Conservation (phyloP, 2,888 invertebrate genomes). For the Sialis fuliginosa region DNA sequence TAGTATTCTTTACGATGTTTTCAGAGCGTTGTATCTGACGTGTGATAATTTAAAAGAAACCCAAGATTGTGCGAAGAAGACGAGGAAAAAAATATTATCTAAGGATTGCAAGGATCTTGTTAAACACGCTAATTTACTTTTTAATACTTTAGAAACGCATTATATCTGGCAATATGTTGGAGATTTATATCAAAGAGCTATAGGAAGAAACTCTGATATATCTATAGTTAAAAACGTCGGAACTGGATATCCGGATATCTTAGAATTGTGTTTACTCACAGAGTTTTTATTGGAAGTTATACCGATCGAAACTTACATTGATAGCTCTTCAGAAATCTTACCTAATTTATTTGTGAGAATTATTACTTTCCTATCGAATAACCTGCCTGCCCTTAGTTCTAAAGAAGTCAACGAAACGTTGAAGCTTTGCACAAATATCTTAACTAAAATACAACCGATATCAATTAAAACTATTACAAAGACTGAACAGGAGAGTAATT, state of each 20-base stretch:
- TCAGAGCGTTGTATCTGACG: conserved; percentile 39
- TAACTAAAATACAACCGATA: conserved; percentile 55
- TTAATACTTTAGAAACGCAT: conserved; percentile 66
- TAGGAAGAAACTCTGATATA: conserved; percentile 15
- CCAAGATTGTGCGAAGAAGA: conserved; percentile 19
- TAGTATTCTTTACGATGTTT: conserved; percentile 59
- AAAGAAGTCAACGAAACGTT: conserved; percentile 46
- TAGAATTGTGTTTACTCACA: conserved; percentile 52
- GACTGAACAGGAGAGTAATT: neutral
- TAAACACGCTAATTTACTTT: conserved; percentile 69
- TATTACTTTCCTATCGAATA: conserved; percentile 36
- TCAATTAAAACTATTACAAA: conserved; percentile 19
- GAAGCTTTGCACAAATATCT: conserved; percentile 50
- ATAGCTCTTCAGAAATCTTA: conserved; percentile 58
- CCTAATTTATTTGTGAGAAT: conserved; percentile 58
- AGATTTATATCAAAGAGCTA: conserved; percentile 35
- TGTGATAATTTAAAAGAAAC: conserved; percentile 27
- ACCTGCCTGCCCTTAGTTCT: conserved; percentile 34
- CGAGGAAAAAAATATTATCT: conserved; percentile 17
- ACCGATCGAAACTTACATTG: conserved; percentile 55
- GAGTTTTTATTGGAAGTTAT: conserved; percentile 61
- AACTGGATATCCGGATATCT: conserved; percentile 40
- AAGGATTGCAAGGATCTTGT: conserved; percentile 45
- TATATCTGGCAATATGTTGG: conserved; percentile 74
- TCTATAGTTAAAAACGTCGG: conserved; percentile 33